Percentiles rank a stretch among this genome's conserved stretches.
Conservation (phyloP, 2,888 invertebrate species). For the Gymnosoma rotundatum region DNA sequence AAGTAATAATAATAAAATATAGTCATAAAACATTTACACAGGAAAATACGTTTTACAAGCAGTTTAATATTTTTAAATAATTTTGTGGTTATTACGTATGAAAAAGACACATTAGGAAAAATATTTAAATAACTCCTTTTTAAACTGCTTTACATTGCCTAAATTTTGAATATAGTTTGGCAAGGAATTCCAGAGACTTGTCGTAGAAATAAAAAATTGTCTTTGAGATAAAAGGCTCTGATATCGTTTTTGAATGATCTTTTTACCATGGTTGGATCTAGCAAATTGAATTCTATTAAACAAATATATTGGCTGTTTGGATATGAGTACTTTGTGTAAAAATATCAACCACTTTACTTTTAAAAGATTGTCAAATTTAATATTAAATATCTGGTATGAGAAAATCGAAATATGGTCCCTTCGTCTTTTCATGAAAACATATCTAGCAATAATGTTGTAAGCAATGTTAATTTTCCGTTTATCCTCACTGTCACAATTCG, state of each 20-base stretch:
- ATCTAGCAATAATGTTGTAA: neutral
- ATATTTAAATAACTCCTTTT: neutral
- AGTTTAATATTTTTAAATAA: too few species aligned
- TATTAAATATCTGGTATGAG: neutral
- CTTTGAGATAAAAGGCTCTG: neutral
- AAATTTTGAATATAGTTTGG: neutral
- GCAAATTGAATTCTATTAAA: neutral
- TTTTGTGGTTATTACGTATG: too few species aligned
- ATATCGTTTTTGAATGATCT: neutral
- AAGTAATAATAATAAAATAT: too few species aligned
- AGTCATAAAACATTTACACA: too few species aligned
- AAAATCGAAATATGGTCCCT: neutral
- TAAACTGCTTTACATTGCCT: neutral
- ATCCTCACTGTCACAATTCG: neutral
- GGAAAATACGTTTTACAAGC: too few species aligned
- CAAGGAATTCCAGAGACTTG: neutral
- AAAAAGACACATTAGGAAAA: neutral
- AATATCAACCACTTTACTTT: neutral
- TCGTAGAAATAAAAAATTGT: neutral
- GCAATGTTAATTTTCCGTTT: neutral
- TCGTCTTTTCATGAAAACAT: neutral
- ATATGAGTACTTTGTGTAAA: neutral
- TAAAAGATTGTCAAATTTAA: neutral
- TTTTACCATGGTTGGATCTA: neutral
- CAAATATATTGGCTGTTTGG: neutral